phyloP scores from a whole-genome alignment of 2,888 invertebrate species.

The Thymelicus acteon region DNA sequence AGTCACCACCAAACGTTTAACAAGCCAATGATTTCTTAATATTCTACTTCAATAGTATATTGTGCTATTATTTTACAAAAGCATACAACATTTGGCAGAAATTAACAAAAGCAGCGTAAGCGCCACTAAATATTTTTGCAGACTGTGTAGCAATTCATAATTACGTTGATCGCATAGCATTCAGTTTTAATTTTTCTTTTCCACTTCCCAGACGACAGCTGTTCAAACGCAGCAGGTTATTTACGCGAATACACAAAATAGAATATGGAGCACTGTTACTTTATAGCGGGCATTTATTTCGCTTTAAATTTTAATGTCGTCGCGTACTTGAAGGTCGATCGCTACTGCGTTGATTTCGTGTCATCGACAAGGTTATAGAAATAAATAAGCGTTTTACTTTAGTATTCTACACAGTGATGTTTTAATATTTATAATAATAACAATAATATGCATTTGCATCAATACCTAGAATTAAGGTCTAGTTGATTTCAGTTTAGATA shows the following conservation, averaged over 20 bases:
- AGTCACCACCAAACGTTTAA: too few species aligned
- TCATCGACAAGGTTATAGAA: constrained; percentile 43
- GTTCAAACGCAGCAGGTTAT: constrained; percentile 54
- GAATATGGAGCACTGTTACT: constrained; percentile 46
- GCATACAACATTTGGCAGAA: neutral
- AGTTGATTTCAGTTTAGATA: neutral
- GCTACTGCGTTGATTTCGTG: constrained; percentile 41
- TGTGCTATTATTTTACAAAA: too few species aligned
- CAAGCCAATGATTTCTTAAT: too few species aligned
- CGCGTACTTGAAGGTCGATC: constrained; percentile 44
- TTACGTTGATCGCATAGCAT: constrained; percentile 27
- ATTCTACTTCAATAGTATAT: too few species aligned
- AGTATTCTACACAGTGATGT: neutral
- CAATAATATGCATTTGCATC: neutral
- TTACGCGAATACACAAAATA: constrained; percentile 43
- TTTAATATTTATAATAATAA: neutral
- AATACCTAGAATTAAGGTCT: neutral
- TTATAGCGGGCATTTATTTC: constrained; percentile 47
- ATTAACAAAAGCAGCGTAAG: neutral
- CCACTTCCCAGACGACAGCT: constrained; percentile 56
- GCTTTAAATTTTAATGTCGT: constrained; percentile 41
- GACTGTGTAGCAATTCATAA: constrained; percentile 11
- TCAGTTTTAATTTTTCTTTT: constrained; percentile 44
- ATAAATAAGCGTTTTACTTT: neutral
- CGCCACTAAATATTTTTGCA: neutral